Evolutionary conservation across 2,797 vertebrate species (phyloP), one percentile per base, ranked within the genome.

Genomic region (Acanthurus tractus): DNA sequence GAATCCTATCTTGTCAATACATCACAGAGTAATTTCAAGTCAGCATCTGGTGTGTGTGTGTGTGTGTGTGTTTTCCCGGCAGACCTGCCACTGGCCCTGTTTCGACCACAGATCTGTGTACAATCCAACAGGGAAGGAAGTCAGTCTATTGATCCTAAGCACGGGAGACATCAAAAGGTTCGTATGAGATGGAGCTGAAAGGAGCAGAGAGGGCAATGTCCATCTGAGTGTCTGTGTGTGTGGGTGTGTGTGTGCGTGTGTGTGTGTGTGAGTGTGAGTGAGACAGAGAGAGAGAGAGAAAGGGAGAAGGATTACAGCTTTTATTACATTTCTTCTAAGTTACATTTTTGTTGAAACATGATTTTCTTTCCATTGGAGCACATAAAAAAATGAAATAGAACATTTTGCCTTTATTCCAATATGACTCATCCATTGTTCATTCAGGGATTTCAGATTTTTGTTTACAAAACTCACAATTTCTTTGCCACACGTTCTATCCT

Each of bases 151-250:
- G 89, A 91, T 93, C 79, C 66, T 20, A 74, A 79, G 78, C 76
- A 76, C 38, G n/a, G 79, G 67, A 83, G 85, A 89, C 89, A 88
- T 91, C 85, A 90, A 88, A 90, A 84, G 79, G 90, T 89, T 90
- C 79, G 90, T 89, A 87, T 50, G 79, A 84, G 78, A 82, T 70
- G 62, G 81, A 89, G 82, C 70, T 69, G 70, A 74, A 64, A 46
- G 79, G 62, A 78, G 65, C 74, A 73, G 58, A 66, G 72, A 69
- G 42, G 74, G 62, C 20, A 36, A 50, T 61, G 64, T 62, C 52
- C 11, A 56, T 73, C 18, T 67, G 45, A 15, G 68, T 64, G 61
- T 36, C 22, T 52, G 4, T 50, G 66, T 59, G 54, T 45, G 62
- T 69, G 75, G 44, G 73, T 74, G 66, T 65, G 82, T 62, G 74